Percentiles rank a stretch among this genome's conserved stretches.
Evolutionary conservation across 1,140 invertebrate species (phyloP).

Genomic region (Cherax destructor): DNA sequence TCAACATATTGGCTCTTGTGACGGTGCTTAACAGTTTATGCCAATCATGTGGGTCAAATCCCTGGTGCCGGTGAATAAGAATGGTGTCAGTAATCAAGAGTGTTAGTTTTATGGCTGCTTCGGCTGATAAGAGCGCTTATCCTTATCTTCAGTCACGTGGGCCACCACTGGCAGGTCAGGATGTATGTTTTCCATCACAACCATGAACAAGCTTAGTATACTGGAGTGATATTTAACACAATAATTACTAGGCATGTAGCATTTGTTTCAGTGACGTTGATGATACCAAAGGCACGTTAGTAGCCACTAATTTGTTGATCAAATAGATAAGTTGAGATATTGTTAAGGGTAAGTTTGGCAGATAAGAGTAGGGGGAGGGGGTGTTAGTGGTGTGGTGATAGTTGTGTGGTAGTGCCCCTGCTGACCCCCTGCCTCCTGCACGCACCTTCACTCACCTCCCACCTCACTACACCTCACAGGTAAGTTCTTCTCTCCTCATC

Average conservation of each 20-base stretch:
- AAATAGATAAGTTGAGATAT: background rate
- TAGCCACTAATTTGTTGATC: background rate
- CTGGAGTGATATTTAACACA: background rate
- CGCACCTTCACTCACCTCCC: background rate
- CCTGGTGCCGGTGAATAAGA: too few relatives aligned
- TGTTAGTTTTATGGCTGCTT: background rate
- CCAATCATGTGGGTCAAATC: too few relatives aligned
- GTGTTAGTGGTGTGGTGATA: background rate
- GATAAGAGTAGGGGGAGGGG: background rate
- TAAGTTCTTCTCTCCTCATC: background rate
- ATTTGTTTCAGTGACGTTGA: background rate
- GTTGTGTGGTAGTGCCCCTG: background rate
- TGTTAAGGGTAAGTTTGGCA: background rate
- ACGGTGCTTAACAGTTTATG: too few relatives aligned
- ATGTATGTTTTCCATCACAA: background rate
- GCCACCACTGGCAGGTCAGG: background rate
- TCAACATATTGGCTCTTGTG: too few relatives aligned
- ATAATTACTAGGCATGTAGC: background rate
- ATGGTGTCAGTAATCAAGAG: too few relatives aligned
- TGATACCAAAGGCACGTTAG: background rate
- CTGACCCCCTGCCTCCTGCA: background rate
- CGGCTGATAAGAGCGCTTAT: background rate
- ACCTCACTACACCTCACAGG: background rate
- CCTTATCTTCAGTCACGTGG: background rate
- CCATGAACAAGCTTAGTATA: background rate